These are phyloP conservation scores for Drosophila macrospina DNA, from an alignment of 2,888 invertebrate genomes.

Conservation along the genomic window DNA sequence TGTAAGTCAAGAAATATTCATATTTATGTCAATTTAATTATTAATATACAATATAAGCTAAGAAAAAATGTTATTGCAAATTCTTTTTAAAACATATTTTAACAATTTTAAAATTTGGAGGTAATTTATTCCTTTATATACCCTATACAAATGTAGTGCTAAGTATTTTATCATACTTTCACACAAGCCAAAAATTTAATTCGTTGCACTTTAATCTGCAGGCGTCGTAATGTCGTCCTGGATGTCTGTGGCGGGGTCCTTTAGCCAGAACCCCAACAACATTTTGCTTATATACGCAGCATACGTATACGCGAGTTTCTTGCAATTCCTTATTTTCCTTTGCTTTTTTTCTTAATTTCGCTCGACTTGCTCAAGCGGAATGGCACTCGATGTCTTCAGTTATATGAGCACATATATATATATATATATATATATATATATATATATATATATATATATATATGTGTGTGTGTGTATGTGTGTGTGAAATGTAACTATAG, in stretches of 20 bases:
- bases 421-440: conserved; percentile 13
- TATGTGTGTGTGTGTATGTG: conserved; percentile 1
- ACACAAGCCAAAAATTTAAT: conserved; percentile 49
- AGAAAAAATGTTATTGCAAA: too few relatives aligned
- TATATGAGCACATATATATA: conserved; percentile 23
- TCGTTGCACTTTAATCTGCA: conserved; percentile 68
- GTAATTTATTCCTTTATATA: not conserved
- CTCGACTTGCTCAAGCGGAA: conserved; percentile 74
- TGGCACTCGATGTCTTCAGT: conserved; percentile 68
- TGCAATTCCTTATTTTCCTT: conserved; percentile 19
- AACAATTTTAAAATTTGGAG: too few relatives aligned
- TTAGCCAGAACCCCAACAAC: conserved; percentile 36
- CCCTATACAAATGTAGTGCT: not conserved
- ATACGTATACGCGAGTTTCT: conserved; percentile 33
- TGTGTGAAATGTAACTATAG: conserved; percentile 30
- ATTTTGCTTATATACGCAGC: conserved; percentile 49
- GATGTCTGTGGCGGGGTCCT: conserved; percentile 18
- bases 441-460: conserved; percentile 5
- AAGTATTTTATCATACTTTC: conserved; percentile 9
- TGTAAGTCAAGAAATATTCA: too few relatives aligned
- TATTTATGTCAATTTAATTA: too few relatives aligned
- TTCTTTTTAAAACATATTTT: too few relatives aligned
- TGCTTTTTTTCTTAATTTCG: conserved; percentile 70
- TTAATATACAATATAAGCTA: too few relatives aligned
- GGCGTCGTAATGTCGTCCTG: conserved; percentile 30